Base-by-base conservation (phyloP, 2,888 invertebrate genomes). In the Nemurella pictetii region DNA sequence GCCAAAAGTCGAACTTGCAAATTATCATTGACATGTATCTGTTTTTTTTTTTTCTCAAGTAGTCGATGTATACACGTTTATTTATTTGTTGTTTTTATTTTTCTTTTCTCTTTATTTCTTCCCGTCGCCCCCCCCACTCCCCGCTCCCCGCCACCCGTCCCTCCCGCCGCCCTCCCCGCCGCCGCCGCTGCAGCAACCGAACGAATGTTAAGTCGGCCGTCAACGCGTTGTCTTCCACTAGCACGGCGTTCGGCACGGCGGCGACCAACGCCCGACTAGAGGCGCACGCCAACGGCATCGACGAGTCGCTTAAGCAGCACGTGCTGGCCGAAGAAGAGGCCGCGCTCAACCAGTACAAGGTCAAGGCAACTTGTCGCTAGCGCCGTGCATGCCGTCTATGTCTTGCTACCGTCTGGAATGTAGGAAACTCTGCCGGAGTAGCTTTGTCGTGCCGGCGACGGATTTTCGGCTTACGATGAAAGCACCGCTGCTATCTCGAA, bases 241-340 rank as follows among this genome's bases (percentile, higher is more conserved):
- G 97, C 89, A 95, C 95, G 88, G 95, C 97, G 87, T 97, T 97
- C 92, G 97, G 97, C 87, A 94, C 95, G 89, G 96, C 95, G 85
- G 96, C 95, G 84, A 94, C 94, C 80, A 95, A 95, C 85, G 93
- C 94, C 36, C 93, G 95, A 84, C 93, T 95, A 87, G 95, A 95
- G 87, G 88, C 88, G 91, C 88, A 90, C 85, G 92, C 94, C 86
- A 95, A 95, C 89, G 95, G 95, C 84, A 95, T 97, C 86, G 97
- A 97, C 89, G 98, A 98, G 89, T 94, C 94, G 85, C 92, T 98
- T 86, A 94, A 95, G 89, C 94, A 96, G 88, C 96, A 97, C 90
- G 96, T 95, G 73, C 91, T 99, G 86, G 98, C 98, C 32, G 98
- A 99, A 89, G 99, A 99, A 90, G 98, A 98, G 90, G 97, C 97